Evolutionary conservation across 2,888 invertebrate genomes (phyloP).

Genomic region (Drymonia ruficornis): DNA sequence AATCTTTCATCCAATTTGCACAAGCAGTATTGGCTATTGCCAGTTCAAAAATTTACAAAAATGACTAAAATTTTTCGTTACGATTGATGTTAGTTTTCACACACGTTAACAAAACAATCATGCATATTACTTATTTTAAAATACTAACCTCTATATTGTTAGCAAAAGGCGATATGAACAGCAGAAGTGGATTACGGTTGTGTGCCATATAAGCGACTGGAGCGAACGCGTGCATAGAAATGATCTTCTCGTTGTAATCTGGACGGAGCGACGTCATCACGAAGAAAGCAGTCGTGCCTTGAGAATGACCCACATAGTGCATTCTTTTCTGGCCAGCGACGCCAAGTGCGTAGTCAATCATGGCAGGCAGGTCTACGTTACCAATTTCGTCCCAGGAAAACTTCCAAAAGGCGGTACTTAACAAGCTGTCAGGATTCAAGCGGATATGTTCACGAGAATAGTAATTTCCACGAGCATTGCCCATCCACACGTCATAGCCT

Average conservation of each 20-base stretch:
- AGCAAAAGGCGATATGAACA: conserved; percentile 67
- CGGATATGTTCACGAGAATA: conserved; percentile 85
- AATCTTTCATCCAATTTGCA: too few species aligned
- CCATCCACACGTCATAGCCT: conserved; percentile 92
- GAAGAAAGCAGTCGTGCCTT: conserved; percentile 87
- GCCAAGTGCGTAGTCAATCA: conserved; percentile 89
- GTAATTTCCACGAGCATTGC: conserved; percentile 90
- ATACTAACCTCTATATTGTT: conserved; percentile 74
- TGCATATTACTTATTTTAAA: too few species aligned
- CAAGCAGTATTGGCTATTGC: too few species aligned
- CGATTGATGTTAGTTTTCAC: too few species aligned
- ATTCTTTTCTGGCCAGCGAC: conserved; percentile 84
- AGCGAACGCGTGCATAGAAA: conserved; percentile 87
- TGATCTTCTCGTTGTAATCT: conserved; percentile 87
- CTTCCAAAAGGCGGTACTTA: conserved; percentile 85
- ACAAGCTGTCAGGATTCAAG: conserved; percentile 60
- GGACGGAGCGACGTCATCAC: conserved; percentile 87
- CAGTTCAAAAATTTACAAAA: too few species aligned
- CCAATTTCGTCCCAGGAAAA: conserved; percentile 95
- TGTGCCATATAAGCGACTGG: conserved; percentile 88
- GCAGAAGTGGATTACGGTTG: conserved; percentile 77
- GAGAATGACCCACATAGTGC: conserved; percentile 93
- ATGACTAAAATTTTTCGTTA: too few species aligned
- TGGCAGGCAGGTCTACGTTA: conserved; percentile 90
- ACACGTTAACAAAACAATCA: too few species aligned